Base-by-base conservation (phyloP, 92 coral and sea anemone genomes). In the Epizoanthus rinbou region DNA sequence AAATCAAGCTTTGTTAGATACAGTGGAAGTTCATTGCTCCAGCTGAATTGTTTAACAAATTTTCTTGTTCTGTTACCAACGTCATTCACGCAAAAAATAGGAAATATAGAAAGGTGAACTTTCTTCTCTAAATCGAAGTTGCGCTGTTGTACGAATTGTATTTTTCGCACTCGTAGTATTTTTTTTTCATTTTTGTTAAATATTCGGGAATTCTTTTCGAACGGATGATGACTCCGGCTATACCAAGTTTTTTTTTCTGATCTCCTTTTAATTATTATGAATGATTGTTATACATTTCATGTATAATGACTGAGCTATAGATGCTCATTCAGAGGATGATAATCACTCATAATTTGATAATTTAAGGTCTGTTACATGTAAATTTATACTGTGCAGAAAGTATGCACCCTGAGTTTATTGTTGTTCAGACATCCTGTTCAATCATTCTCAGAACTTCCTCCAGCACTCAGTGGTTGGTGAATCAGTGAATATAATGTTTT, bases 1-100 rank as follows among this genome's bases (percentile, higher is more conserved):
- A 59, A 59, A 59, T 59, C 65, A 59, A 59, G 65, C 65, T 59
- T n/a, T 59, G 65, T 59, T 59, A 59, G 65, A 59, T 59, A 10
- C 65, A 59, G 18, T 59, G 65, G 65, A 59, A 59, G 65, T 15
- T 59, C 65, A 59, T 59, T 59, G 65, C 65, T 59, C 65, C 22
- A 10, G 22, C 65, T 59, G 22, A 59, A n/a, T 59, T 59, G 65
- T 59, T 59, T 11, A 59, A 10, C 65, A 59, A 10, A 11, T 59
- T 59, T 22, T 59, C 65, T 59, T 59, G 18, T 22, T 59, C 57
- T 52, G 57, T 14, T 52, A 52, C 14, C 57, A 52, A 52, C 57
- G 14, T 52, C 60, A 56, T 56, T 56, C 60, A 56, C 60, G 60
- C 60, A 56, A 56, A 56, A 56, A 56, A 56, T 56, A 56, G 60